Evolutionary conservation across 1,140 invertebrate species (phyloP), one percentile per base, ranked within the genome.

Genomic region (Rhyacophila brunnea): DNA sequence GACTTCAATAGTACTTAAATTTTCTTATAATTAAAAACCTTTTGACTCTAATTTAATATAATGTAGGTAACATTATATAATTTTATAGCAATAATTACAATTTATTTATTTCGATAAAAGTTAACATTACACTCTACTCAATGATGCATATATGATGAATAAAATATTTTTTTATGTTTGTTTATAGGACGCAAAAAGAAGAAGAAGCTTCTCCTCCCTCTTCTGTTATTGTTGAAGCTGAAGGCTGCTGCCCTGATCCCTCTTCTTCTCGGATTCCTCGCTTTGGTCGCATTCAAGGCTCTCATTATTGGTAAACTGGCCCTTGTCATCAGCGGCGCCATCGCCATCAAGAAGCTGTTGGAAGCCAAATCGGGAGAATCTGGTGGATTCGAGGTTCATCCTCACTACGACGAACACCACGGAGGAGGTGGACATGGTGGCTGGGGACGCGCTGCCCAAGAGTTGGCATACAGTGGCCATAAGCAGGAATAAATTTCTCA

Each of bases 231-330:
- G 40, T 75, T 90, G 69, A 89, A 90, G 70, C 70, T 91, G 70
- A 92, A 92, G 78, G 87, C 88, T 55, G 87, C 87, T 51, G 84
- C 86, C 14, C 79, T 92, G 19, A 85, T 90, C 65, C 89, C 89
- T 14, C 76, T 92, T 54, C 84, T 85, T 59, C 80, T 92, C 10
- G 90, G 88, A 59, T 87, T 83, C 68, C 81, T 92, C 49, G 90
- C 87, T 6, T 79, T 92, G n/a, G 78, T 91, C 23, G 89, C 89
- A 5, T 86, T 91, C 78, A 92, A 92, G 78, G 90, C 90, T 13
- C 79, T 92, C 47, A 77, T 91, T 43, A 82, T 91, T 62, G 88
- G 88, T 70, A 92, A 92, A 76, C 81, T 92, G 56, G 87, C 90
- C 6, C 80, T 92, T 6, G 81, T 91, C 38, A 81, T 92, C 50